phyloP scores from a whole-genome alignment of 64 coral and sea anemone species.

The Stylophora pistillata region DNA sequence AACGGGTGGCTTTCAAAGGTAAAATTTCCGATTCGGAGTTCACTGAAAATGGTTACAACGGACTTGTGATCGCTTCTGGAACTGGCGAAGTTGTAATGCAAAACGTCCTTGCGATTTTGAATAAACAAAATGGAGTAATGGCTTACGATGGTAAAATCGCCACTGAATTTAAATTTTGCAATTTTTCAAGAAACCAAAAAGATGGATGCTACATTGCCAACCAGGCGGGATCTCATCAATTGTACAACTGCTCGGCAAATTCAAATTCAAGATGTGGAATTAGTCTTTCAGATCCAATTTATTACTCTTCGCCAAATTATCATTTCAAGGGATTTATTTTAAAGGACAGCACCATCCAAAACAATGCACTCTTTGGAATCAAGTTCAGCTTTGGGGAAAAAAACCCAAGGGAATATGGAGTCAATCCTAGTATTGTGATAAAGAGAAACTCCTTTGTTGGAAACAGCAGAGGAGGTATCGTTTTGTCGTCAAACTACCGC shows the following conservation, averaged over 20 bases:
- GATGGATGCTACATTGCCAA: constrained; percentile 48
- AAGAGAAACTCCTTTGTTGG: constrained; percentile 32
- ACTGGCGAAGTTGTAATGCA: background rate
- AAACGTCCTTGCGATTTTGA: constrained; percentile 25
- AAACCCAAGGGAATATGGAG: background rate
- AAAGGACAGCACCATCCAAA: background rate
- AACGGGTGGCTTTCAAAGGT: constrained; percentile 15
- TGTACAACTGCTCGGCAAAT: constrained; percentile 2
- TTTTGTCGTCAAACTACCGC: background rate
- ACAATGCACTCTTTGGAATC: constrained; percentile 52
- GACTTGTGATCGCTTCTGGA: constrained; percentile 17
- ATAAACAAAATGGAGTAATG: constrained; percentile 26
- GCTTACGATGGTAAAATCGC: constrained; percentile 40
- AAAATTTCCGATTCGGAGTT: constrained; percentile 37
- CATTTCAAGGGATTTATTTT: constrained; percentile 18
- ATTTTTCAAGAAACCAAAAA: constrained; percentile 35
- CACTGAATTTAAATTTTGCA: constrained; percentile 1
- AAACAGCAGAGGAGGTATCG: constrained; percentile 50
- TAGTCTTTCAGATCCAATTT: background rate
- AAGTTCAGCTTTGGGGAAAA: constrained; percentile 17
- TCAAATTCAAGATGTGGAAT: constrained; percentile 38
- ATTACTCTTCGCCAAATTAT: background rate
- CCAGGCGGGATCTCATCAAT: constrained; percentile 48
- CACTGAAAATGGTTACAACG: constrained; percentile 17
- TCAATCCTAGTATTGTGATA: constrained; percentile 42